phyloP scores from a whole-genome alignment of 2,797 vertebrate genomes.

The Scomberomorus guttatus region DNA sequence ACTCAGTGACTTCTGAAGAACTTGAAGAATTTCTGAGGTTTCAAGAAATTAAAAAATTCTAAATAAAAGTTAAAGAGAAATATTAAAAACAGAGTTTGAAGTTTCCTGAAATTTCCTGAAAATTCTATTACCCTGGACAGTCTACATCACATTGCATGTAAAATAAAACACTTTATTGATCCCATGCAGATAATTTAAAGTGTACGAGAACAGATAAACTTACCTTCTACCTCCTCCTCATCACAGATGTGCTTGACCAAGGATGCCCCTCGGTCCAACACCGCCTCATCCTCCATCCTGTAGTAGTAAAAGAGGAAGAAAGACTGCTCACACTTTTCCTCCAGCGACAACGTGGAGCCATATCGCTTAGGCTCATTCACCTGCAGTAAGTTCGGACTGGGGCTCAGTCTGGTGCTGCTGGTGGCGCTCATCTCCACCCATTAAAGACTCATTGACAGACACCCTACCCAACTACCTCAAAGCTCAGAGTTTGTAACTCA shows the following conservation, averaged over 20 bases:
- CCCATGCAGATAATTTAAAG: background rate
- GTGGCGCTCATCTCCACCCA: slow-evolving; percentile 74
- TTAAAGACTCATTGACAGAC: slow-evolving; percentile 45
- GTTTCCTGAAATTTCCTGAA: background rate
- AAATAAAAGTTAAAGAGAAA: background rate
- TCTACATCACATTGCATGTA: background rate
- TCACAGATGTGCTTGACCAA: slow-evolving; percentile 96
- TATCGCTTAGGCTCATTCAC: slow-evolving; percentile 90
- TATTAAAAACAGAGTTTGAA: background rate
- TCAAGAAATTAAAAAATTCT: too few species aligned
- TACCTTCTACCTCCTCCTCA: slow-evolving; percentile 97
- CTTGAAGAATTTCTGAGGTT: background rate
- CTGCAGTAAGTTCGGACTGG: slow-evolving; percentile 84
- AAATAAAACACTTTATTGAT: background rate
- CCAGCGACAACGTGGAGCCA: slow-evolving; percentile 88
- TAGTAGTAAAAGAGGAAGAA: slow-evolving; percentile 99
- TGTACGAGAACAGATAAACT: slow-evolving; percentile 60
- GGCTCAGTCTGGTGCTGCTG: slow-evolving; percentile 75
- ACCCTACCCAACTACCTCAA: background rate
- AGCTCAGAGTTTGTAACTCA: background rate
- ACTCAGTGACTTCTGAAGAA: background rate
- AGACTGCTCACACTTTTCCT: slow-evolving; percentile 97
- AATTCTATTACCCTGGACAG: background rate
- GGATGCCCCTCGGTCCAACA: slow-evolving; percentile 96
- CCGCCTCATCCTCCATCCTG: slow-evolving; percentile 99